These are phyloP conservation scores for Pegoplata infirma DNA, from an alignment of 2,888 invertebrate species.

Conservation along the genomic window DNA sequence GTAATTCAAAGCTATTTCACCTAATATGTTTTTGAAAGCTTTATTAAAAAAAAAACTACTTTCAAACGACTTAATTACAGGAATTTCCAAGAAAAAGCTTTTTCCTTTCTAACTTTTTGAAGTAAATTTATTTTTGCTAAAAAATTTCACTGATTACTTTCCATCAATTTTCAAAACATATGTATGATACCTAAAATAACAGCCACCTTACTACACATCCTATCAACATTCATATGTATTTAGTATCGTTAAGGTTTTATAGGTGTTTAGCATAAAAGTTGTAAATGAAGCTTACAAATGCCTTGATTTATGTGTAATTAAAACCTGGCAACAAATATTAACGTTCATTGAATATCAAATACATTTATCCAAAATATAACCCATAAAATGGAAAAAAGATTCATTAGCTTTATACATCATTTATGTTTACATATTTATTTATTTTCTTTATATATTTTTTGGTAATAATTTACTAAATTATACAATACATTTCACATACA, in stretches of 20 bases:
- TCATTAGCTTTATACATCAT: constrained; percentile 28
- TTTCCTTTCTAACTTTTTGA: too few species aligned
- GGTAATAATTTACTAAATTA: constrained; percentile 24
- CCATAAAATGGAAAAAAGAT: neutral
- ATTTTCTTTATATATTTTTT: neutral
- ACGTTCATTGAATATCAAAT: too few species aligned
- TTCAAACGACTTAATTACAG: too few species aligned
- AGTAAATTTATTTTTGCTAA: too few species aligned
- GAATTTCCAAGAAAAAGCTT: too few species aligned
- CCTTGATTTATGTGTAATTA: constrained; percentile 52
- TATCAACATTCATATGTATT: constrained; percentile 1
- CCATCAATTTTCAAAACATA: too few species aligned
- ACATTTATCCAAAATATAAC: neutral
- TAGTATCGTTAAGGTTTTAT: constrained; percentile 2
- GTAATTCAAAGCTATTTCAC: too few species aligned
- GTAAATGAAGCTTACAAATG: constrained; percentile 40
- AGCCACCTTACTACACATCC: neutral
- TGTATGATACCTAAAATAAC: too few species aligned
- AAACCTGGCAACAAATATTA: neutral
- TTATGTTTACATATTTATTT: constrained; percentile 14
- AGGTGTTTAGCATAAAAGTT: constrained; percentile 47
- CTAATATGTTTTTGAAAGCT: too few species aligned
- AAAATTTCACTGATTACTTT: too few species aligned
- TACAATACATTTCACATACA: neutral
- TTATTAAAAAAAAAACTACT: too few species aligned